Evolutionary conservation across 2,888 invertebrate species (phyloP), one percentile per base, ranked within the genome.

Genomic region (Germaria angustata): DNA sequence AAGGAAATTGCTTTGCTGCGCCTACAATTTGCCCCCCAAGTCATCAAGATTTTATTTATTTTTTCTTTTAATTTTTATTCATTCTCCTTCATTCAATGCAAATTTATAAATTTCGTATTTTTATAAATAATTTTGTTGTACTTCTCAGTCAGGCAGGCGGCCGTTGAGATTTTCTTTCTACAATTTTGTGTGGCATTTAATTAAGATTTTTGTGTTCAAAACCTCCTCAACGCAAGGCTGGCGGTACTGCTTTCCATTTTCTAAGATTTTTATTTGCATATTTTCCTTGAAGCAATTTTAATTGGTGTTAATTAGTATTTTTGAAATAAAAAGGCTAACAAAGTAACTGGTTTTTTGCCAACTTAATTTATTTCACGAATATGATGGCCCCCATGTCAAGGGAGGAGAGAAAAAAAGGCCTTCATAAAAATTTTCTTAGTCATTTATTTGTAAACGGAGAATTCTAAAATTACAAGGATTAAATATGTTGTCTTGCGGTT

Each of bases 231-330:
- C 7, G 22, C 2, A 28, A 15, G 0, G 11, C n/a, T 15, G 13
- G 8, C 5, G 15, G 28, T 17, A 15, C 9, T 57, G 13, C 9
- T 49, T 22, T 51, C 20, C 20, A 36, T 41, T 36, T 49, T 39
- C 13, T 32, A 8, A 2, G 9, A 0, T 8, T 41, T 28, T 51
- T 59, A 32, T 49, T 36, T 49, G 0, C 28, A n/a, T 34, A 7
- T 46, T 1, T 7, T 28, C 15, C n/a, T 55, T 28, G 28, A n/a
- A 73, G 20, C 63, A 53, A 53, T 53, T 69, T 81, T 81, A 81
- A 81, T 81, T 81, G 80, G 76, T 81, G 80, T 81, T 81, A 81
- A 81, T 81, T 81, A 71, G 80, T 71, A 76, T n/a, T n/a, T n/a
- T n/a, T n/a, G 28, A 28, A 28, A n/a, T n/a, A n/a, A 20, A 51